A percentile compares a stretch with the other conserved stretches of the same genome.
These are phyloP conservation scores for Ptychochromis oligacanthus DNA, from an alignment of 2,113 vertebrate species.

Conservation along the genomic window DNA sequence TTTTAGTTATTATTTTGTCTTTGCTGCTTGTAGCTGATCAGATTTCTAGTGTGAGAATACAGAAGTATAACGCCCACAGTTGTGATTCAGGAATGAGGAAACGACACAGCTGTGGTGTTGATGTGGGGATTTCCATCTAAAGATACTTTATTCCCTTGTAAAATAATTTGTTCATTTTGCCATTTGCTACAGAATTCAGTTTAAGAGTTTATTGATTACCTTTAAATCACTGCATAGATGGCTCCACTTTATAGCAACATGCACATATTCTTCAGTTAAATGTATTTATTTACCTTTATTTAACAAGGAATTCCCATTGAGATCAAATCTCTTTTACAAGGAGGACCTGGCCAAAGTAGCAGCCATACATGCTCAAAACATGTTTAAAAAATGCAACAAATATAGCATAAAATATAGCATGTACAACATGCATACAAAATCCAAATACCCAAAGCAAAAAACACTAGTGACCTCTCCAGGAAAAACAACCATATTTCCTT, in stretches of 20 bases:
- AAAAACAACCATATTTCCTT: background rate
- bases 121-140: background rate
- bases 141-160: background rate
- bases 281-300: background rate
- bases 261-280: background rate
- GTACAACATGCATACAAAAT: no score
- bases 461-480: background rate
- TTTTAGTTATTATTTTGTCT: background rate
- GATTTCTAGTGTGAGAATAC: background rate
- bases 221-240: background rate
- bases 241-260: background rate
- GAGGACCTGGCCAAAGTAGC: background rate
- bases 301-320: background rate
- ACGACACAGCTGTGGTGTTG: background rate
- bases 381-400: no score
- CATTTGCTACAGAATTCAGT: background rate
- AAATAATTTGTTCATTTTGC: background rate
- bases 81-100: conserved; percentile 21
- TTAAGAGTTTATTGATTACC: background rate
- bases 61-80: background rate
- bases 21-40: background rate
- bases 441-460: no score
- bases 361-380: background rate
- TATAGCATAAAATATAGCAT: background rate
- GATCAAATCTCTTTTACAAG: background rate